These are phyloP conservation scores for Elmis aenea DNA, from an alignment of 2,888 invertebrate genomes.

Conservation along the genomic window DNA sequence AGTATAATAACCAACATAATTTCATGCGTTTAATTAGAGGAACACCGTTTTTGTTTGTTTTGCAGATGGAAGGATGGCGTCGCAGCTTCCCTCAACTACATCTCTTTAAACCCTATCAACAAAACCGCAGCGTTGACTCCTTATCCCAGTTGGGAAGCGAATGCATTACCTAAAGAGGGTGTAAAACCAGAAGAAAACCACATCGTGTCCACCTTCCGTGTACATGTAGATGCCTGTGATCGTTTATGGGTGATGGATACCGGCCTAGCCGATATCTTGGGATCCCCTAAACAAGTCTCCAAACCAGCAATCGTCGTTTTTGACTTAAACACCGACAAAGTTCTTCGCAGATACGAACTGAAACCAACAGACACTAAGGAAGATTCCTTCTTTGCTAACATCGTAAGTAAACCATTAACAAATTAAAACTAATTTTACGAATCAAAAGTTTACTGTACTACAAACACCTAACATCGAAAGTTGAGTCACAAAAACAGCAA, in stretches of 20 bases:
- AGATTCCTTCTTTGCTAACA: conserved; percentile 75
- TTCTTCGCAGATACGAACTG: conserved; percentile 64
- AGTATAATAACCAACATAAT: too few relatives aligned
- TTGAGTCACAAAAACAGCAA: too few relatives aligned
- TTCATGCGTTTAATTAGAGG: too few relatives aligned
- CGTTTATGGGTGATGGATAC: conserved; percentile 80
- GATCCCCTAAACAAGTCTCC: conserved; percentile 57
- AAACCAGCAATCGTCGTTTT: conserved; percentile 65
- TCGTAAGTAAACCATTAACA: too few relatives aligned
- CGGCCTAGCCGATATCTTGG: conserved; percentile 70
- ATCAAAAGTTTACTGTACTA: too few relatives aligned
- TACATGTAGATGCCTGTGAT: conserved; percentile 70
- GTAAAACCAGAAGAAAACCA: conserved; percentile 50
- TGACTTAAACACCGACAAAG: conserved; percentile 69
- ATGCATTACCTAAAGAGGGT: conserved; percentile 60
- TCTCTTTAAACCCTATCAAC: conserved; percentile 51
- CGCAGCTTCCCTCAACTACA: conserved; percentile 63
- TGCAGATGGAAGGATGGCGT: conserved; percentile 62
- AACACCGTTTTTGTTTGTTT: too few relatives aligned
- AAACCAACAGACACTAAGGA: conserved; percentile 64
- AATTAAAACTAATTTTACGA: too few relatives aligned
- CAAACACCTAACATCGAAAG: too few relatives aligned
- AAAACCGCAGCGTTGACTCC: conserved; percentile 70
- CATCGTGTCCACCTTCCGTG: conserved; percentile 68
- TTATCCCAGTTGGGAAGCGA: conserved; percentile 74